phyloP scores from a whole-genome alignment of 2,113 vertebrate genomes.

The Hemibagrus wyckioides region DNA sequence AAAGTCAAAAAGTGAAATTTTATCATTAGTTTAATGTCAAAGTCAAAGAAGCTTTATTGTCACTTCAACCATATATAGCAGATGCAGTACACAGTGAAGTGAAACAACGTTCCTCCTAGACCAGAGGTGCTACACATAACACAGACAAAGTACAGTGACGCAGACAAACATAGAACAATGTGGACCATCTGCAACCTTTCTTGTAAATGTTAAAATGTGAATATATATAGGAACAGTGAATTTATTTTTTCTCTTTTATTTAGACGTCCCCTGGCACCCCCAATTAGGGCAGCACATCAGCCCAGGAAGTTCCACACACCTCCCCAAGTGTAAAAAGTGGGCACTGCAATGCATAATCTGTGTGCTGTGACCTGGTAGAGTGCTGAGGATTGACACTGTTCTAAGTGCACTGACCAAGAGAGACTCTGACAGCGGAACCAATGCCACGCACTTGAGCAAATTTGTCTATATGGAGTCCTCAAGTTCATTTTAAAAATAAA shows the following conservation, averaged over 20 bases:
- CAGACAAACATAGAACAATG: no score
- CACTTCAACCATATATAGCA: no score
- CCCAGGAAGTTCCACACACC: conserved; percentile 53
- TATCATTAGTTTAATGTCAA: background rate
- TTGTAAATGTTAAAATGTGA: background rate
- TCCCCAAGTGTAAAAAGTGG: conserved; percentile 55
- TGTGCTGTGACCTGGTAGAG: background rate
- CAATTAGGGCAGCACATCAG: conserved; percentile 35
- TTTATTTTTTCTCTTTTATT: conserved; percentile 14
- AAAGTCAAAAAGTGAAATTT: background rate
- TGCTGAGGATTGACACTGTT: conserved; percentile 33
- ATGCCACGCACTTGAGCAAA: conserved; percentile 1
- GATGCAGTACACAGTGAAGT: no score
- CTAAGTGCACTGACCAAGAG: conserved; percentile 43
- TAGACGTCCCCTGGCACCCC: conserved; percentile 66
- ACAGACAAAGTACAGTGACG: no score
- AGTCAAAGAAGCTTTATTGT: no score
- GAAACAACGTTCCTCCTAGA: no score
- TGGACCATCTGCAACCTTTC: background rate
- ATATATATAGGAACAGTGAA: background rate
- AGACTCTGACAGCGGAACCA: conserved; percentile 1
- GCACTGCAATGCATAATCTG: background rate
- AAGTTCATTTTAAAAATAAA: conserved; percentile 10
- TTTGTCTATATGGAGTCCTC: background rate
- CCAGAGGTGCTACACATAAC: no score